Base-by-base conservation (phyloP, 1,140 invertebrate species). In the Bombus confusus region DNA sequence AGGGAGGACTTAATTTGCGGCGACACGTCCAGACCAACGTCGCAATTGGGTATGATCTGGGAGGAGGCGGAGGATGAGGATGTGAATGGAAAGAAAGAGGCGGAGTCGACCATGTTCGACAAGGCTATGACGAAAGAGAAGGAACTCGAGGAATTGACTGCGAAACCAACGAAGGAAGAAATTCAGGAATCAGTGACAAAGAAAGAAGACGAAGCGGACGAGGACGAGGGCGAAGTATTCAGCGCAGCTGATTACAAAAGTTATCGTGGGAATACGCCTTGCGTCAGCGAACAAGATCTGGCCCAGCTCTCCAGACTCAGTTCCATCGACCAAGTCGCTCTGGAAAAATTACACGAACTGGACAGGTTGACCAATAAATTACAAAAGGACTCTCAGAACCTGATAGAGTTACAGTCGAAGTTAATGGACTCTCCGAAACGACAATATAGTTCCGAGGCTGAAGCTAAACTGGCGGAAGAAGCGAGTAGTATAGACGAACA, bases 31-130 rank as follows among this genome's bases (percentile, higher is more conserved):
- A 95, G 96, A 82, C 96, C 96, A 82, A 93, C 96, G 77, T 97
- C 96, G 66, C 97, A 98, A 87, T 94, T 98, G 83, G 97, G 97
- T 82, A 98, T 98, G 97, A 98, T 98, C 88, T 98, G 97, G 97
- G 97, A 98, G 92, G 96, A 96, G 87, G 96, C 93, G 18, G 95
- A 95, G 87, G 96, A 96, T 10, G 94, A 95, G 57, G 95, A 96
- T 76, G 91, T 91, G 8, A 95, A 95, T 74, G 94, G 92, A 4
- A 94, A 95, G 37, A 95, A 95, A 73, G 93, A 94, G 47, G 34
- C n/a, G 28, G 92, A 92, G n/a, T 72, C 74, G 76, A 75, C 39
- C 47, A 90, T 91, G 74, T 91, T 93, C 76, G 92, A 94, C 76
- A 90, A 93, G 78, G 64, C 80, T 13, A 66, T 92, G 92, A 78